phyloP scores from a whole-genome alignment of 2,888 invertebrate genomes.

The Apoderus coryli region DNA sequence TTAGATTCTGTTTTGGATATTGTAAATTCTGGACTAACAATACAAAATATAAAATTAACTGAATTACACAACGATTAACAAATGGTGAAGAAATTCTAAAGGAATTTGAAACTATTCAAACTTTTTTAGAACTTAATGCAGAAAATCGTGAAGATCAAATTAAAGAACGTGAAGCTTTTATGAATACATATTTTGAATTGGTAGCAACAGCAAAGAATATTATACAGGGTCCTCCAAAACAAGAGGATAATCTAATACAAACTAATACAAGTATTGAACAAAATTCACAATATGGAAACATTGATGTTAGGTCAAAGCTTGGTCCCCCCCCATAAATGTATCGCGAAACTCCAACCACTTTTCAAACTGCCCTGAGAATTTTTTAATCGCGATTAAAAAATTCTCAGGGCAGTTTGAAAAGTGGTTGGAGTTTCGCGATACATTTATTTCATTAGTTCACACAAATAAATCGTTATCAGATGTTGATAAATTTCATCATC shows the following conservation, averaged over 20 bases:
- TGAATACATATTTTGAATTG: background rate
- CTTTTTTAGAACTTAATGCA: background rate
- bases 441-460: conserved; percentile 4
- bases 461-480: background rate
- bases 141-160: conserved; percentile 1
- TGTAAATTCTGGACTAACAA: no score
- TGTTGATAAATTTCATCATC: conserved; percentile 6
- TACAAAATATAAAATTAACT: background rate
- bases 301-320: no score
- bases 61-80: background rate
- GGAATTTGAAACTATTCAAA: conserved; percentile 1
- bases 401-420: conserved; percentile 7
- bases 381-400: no score
- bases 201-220: conserved; percentile 2
- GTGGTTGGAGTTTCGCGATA: conserved; percentile 8
- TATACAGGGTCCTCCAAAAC: no score
- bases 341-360: no score
- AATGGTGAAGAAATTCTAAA: background rate
- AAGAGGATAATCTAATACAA: no score
- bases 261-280: no score
- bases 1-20: no score
- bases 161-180: background rate
- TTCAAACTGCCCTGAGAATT: background rate
- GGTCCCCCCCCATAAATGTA: no score
- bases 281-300: no score